A percentile compares a stretch with the other conserved stretches of the same genome.
Conservation (phyloP, 2,113 vertebrate genomes). For the Pygoscelis antarcticus region DNA sequence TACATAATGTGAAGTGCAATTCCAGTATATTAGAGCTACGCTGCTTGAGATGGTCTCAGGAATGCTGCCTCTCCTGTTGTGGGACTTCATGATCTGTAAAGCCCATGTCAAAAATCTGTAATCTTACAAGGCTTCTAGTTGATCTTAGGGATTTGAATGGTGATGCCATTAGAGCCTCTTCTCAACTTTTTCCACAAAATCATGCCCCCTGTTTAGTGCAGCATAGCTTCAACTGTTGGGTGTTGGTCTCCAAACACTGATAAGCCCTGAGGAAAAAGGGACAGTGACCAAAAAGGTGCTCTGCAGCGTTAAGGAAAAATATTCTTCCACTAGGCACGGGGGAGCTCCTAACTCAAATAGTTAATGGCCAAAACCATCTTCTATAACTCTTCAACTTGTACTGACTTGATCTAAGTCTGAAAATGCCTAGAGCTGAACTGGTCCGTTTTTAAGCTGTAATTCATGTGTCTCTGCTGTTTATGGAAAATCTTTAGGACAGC, state of each 20-base stretch:
- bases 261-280: neutral
- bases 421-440: neutral
- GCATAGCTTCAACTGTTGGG: neutral
- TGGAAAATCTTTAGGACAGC: neutral
- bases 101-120: neutral
- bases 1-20: constrained; percentile 29
- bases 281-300: neutral
- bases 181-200: neutral
- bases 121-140: neutral
- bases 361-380: neutral
- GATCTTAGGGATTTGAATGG: accelerated
- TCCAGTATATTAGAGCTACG: neutral
- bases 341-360: neutral
- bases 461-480: neutral
- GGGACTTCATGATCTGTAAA: neutral
- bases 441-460: neutral
- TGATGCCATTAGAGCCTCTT: neutral
- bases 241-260: neutral
- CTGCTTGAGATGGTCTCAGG: neutral
- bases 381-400: neutral
- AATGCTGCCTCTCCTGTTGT: neutral
- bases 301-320: neutral
- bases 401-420: neutral
- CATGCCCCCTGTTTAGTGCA: neutral
- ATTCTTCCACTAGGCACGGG: neutral